A percentile compares a stretch with the other conserved stretches of the same genome.
These are phyloP conservation scores for Barbus barbus DNA, from an alignment of 2,113 vertebrate species.

Conservation along the genomic window DNA sequence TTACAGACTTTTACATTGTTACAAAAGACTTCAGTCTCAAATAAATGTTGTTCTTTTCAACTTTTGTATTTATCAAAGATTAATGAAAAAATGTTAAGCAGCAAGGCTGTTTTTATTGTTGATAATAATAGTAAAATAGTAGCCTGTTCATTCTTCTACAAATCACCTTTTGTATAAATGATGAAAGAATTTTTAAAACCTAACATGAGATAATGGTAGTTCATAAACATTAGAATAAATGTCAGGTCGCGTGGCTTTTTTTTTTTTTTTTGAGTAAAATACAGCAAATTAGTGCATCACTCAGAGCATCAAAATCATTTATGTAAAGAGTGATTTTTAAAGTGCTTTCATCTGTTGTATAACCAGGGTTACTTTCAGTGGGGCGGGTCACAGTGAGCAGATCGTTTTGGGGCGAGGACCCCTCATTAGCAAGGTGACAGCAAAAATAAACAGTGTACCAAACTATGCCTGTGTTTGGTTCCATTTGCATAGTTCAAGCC, in stretches of 20 bases:
- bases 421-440: slow-evolving; percentile 59
- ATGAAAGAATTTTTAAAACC: too few species aligned
- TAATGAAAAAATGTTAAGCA: too few species aligned
- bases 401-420: slow-evolving; percentile 55
- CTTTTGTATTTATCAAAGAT: too few species aligned
- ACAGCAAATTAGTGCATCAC: slow-evolving; percentile 42
- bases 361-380: slow-evolving; percentile 55
- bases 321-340: slow-evolving; percentile 56
- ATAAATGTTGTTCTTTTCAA: too few species aligned
- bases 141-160: too few species aligned
- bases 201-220: too few species aligned
- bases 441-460: slow-evolving; percentile 61
- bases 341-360: slow-evolving; percentile 60
- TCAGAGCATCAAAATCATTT: slow-evolving; percentile 55
- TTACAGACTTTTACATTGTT: too few species aligned
- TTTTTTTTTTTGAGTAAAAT: slow-evolving; percentile 32
- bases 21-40: too few species aligned
- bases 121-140: too few species aligned
- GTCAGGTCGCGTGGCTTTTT: background rate
- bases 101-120: too few species aligned
- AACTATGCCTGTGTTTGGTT: slow-evolving; percentile 52
- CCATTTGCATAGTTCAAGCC: slow-evolving; percentile 59
- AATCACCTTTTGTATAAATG: too few species aligned
- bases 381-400: slow-evolving; percentile 44
- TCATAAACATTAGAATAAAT: too few species aligned